Conservation (phyloP, 2,113 vertebrate genomes). For the Mus pahari region DNA sequence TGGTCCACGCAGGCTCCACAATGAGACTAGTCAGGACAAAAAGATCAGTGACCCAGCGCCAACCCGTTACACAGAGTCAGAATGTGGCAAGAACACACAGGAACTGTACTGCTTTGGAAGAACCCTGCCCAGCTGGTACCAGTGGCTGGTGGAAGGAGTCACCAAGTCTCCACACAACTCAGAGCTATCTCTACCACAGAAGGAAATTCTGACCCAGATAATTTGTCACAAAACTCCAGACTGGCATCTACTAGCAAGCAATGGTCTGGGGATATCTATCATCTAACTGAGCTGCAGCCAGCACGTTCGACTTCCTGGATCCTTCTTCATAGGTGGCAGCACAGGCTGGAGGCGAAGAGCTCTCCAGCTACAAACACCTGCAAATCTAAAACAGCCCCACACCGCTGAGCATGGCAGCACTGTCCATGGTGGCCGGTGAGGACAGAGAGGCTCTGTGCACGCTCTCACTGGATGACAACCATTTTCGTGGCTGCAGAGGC, state of each 20-base stretch:
- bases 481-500: not conserved
- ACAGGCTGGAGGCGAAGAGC: constrained; percentile 71
- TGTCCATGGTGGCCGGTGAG: not conserved
- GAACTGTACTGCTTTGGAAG: constrained; percentile 71
- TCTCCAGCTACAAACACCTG: fast-evolving
- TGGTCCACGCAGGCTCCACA: not conserved
- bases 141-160: not conserved
- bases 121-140: constrained; percentile 60
- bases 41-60: not conserved
- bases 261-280: constrained; percentile 78
- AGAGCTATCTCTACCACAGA: constrained; percentile 67
- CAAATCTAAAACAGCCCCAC: not conserved
- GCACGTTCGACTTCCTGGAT: constrained; percentile 66
- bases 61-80: not conserved
- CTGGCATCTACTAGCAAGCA: constrained; percentile 71
- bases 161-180: not conserved
- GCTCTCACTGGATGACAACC: not conserved
- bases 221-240: constrained; percentile 73
- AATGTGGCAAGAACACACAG: constrained; percentile 14
- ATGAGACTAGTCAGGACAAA: not conserved
- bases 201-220: constrained; percentile 77
- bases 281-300: constrained; percentile 78
- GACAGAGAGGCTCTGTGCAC: not conserved
- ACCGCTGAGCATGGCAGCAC: not conserved
- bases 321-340: constrained; percentile 80